Evolutionary conservation across 2,888 invertebrate genomes (phyloP).

Genomic region (Petrolisthes cinctipes): DNA sequence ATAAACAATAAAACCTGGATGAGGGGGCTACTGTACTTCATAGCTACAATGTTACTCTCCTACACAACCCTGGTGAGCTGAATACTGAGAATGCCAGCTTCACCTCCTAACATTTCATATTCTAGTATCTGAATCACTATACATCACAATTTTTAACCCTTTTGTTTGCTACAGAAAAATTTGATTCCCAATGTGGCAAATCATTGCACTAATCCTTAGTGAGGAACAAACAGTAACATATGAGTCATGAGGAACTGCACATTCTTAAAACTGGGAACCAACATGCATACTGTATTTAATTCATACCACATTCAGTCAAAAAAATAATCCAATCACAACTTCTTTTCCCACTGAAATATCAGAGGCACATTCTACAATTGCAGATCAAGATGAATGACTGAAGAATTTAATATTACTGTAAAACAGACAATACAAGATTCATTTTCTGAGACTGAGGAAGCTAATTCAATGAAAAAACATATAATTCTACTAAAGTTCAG

Average conservation of each 20-base stretch:
- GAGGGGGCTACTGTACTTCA: constrained; percentile 1
- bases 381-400: constrained; percentile 37
- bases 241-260: constrained; percentile 42
- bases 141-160: constrained; percentile 1
- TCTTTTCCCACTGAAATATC: constrained; percentile 35
- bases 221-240: neutral
- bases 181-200: neutral
- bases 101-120: neutral
- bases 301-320: constrained; percentile 22
- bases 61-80: neutral
- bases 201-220: constrained; percentile 1
- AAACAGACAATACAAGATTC: constrained; percentile 44
- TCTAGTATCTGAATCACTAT: neutral
- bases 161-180: neutral
- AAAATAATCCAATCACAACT: constrained; percentile 18
- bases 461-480: constrained; percentile 44
- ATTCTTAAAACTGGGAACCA: constrained; percentile 29
- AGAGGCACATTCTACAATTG: constrained; percentile 46
- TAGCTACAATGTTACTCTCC: constrained; percentile 21
- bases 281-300: constrained; percentile 17
- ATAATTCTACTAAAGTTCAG: constrained; percentile 50
- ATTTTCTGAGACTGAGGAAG: constrained; percentile 43
- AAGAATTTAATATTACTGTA: constrained; percentile 31
- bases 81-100: neutral
- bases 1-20: neutral